Percentiles rank a stretch among this genome's conserved stretches.
phyloP scores from a whole-genome alignment of 2,888 invertebrate genomes.

The Strigamia maritima region DNA sequence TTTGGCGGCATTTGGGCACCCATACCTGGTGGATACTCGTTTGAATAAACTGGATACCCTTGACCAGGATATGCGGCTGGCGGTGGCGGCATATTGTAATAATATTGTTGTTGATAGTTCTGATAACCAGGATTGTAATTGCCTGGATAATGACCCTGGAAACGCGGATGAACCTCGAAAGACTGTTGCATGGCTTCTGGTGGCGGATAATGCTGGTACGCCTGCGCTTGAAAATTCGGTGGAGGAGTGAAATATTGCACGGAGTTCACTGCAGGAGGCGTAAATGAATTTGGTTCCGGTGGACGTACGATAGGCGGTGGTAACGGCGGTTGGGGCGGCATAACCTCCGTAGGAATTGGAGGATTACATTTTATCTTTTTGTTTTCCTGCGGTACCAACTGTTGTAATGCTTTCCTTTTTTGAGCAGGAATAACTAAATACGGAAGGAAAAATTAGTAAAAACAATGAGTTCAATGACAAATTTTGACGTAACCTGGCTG shows the following conservation, averaged over 20 bases:
- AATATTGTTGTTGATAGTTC: slow-evolving; percentile 2
- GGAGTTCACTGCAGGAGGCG: not conserved
- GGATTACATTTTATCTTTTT: not conserved
- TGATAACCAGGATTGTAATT: not conserved
- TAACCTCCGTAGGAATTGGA: not conserved
- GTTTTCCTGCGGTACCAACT: not conserved
- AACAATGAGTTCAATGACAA: not conserved
- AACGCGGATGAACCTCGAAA: not conserved
- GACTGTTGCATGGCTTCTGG: not conserved
- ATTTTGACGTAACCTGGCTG: not conserved
- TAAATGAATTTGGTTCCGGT: not conserved
- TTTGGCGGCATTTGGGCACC: not conserved
- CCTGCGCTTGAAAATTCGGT: not conserved
- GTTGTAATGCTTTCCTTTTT: not conserved
- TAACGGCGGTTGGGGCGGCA: not conserved
- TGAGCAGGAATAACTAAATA: not conserved
- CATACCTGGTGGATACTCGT: not conserved
- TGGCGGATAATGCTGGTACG: not conserved
- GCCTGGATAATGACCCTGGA: not conserved
- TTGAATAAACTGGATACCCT: not conserved
- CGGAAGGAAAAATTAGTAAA: not conserved
- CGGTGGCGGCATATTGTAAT: not conserved
- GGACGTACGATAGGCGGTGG: not conserved
- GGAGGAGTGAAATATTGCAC: not conserved
- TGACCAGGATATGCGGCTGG: not conserved